These are phyloP conservation scores for Colius striatus DNA, from an alignment of 2,113 vertebrate genomes.

Conservation along the genomic window DNA sequence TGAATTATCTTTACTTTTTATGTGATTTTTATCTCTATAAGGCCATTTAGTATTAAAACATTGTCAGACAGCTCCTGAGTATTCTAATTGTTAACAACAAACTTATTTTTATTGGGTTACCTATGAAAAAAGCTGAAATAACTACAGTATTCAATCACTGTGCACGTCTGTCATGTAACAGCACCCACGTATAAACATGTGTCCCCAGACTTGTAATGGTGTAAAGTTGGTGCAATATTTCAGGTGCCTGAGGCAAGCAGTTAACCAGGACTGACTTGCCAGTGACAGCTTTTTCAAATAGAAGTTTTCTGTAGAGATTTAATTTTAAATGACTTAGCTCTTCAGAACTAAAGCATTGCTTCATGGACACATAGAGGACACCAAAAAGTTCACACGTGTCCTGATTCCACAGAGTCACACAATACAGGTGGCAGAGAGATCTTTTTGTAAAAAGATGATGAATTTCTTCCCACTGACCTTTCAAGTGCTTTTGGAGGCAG, in stretches of 20 bases:
- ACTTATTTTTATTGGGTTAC: neutral
- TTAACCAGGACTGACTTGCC: neutral
- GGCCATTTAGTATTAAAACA: neutral
- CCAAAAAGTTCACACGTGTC: accelerated
- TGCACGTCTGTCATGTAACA: accelerated
- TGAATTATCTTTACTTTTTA: neutral
- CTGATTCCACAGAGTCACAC: neutral
- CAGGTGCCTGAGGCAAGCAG: neutral
- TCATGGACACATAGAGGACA: neutral
- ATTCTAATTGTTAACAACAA: neutral
- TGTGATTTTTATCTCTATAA: neutral
- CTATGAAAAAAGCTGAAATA: neutral
- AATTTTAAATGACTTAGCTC: neutral
- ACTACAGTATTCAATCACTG: neutral
- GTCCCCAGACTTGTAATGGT: neutral
- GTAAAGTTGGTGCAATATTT: neutral
- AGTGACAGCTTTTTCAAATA: neutral
- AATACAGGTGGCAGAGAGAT: accelerated
- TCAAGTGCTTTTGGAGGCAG: neutral
- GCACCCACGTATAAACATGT: accelerated
- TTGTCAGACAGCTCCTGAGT: neutral
- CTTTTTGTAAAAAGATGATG: neutral
- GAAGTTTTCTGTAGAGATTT: neutral
- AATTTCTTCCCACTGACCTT: neutral
- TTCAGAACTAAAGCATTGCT: neutral